These are phyloP conservation scores for Salvelinus fontinalis DNA, from an alignment of 2,113 vertebrate genomes.

Conservation along the genomic window DNA sequence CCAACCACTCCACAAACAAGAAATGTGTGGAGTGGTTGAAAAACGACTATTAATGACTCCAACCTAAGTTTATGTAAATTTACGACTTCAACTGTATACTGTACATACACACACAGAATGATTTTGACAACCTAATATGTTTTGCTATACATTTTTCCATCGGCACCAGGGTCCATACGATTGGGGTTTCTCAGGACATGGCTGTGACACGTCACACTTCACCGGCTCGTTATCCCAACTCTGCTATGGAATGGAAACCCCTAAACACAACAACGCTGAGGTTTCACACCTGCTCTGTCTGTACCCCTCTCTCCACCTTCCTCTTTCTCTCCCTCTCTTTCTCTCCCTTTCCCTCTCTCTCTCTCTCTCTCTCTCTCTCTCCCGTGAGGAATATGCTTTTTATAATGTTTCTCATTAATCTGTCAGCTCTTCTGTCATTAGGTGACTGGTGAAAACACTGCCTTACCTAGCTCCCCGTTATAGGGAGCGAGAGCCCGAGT, in stretches of 20 bases:
- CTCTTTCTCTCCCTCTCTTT: not conserved
- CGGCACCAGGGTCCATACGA: no score
- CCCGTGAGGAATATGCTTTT: not conserved
- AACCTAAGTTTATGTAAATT: no score
- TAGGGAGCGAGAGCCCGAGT: no score
- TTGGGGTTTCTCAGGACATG: not conserved
- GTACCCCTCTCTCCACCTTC: no score
- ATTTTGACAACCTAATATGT: no score
- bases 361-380: not conserved
- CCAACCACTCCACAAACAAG: no score
- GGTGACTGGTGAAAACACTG: slow-evolving; percentile 2
- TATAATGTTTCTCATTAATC: slow-evolving; percentile 11
- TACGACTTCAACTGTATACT: no score
- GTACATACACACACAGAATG: no score
- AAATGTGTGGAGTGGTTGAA: no score
- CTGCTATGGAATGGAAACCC: slow-evolving; percentile 13
- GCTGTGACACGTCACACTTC: not conserved
- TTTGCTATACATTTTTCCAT: no score
- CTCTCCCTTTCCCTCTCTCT: not conserved
- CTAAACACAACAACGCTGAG: slow-evolving; percentile 10
- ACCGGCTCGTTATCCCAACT: not conserved
- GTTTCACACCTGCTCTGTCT: slow-evolving; percentile 27
- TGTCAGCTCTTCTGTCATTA: not conserved
- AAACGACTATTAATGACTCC: no score
- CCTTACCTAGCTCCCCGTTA: no score